phyloP scores from a whole-genome alignment of 2,888 invertebrate genomes.

The Drosophila helvetica region DNA sequence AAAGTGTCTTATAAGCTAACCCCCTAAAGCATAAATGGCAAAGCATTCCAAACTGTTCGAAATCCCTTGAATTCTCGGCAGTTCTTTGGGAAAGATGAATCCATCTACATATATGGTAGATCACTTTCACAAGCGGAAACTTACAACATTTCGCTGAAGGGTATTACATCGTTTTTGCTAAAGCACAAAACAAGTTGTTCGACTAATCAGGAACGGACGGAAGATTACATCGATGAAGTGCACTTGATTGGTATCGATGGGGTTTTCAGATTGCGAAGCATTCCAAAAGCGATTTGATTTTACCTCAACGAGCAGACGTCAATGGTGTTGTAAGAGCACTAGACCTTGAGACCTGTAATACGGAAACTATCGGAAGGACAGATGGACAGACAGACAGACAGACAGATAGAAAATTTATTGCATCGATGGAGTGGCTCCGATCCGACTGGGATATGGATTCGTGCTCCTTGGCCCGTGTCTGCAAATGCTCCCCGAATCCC shows the following conservation, averaged over 20 bases:
- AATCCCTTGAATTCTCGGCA: too few relatives aligned
- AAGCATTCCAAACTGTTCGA: too few relatives aligned
- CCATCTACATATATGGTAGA: too few relatives aligned
- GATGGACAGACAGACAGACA: not conserved
- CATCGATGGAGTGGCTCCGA: not conserved
- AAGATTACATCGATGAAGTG: constrained; percentile 4
- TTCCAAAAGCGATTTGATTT: too few relatives aligned
- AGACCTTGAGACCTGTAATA: not conserved
- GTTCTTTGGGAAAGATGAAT: not conserved
- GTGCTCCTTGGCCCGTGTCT: not conserved
- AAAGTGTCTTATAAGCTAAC: too few relatives aligned
- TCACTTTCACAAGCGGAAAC: too few relatives aligned
- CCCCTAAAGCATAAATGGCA: too few relatives aligned
- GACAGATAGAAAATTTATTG: not conserved
- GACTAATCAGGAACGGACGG: constrained; percentile 5
- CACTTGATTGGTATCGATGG: not conserved
- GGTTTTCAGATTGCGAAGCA: not conserved
- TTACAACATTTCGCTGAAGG: not conserved
- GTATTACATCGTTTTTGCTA: not conserved
- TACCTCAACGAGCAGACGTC: not conserved
- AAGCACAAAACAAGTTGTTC: not conserved
- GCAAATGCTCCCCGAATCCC: too few relatives aligned
- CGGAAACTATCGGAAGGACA: not conserved
- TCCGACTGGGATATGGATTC: not conserved
- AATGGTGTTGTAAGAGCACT: not conserved